Evolutionary conservation across 53 echinoderm and acorn worm genomes (phyloP), one percentile per base, ranked within the genome.

Genomic region (Actinopyga echinites): DNA sequence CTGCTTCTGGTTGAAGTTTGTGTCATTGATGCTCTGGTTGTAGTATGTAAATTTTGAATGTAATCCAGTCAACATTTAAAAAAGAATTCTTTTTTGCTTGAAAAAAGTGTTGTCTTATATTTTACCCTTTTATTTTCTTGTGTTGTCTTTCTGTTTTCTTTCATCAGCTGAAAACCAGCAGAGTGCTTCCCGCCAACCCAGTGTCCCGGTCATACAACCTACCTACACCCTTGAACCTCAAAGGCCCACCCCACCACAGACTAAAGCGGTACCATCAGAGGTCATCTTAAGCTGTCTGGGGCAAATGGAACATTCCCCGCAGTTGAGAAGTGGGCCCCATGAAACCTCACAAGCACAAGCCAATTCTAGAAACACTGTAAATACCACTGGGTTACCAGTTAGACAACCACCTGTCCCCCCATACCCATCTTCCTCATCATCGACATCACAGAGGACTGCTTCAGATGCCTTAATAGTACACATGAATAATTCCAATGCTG

Each of bases 181-280:
- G 21, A 56, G 32, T 23, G 77, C 44, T 23, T 75, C 49, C 19
- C 54, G 30, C 0, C 53, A 55, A 19, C 54, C 30, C 19, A 22
- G 24, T 34, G n/a, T 25, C 42, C 71, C 71, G 3, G 43, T 42
- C 24, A 71, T 36, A 22, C 54, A 77, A 56, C 77, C 77, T 55
- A 77, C 77, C 5, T 53, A 53, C 77, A 77, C 77, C 28, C 32
- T 77, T 32, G 77, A 56, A 56, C 77, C 77, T 13, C 77, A 77
- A 56, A 77, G 20, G 77, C 84, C 83, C 30, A 83, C 89, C 33
- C 54, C 84, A 15, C 84, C 89, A 12, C 84, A 88, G 69, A 78
- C 75, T 43, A 88, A 88, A 30, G 77, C 80, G 22, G 79, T 88
- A 30, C 84, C 83, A 40, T 78, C 83, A 26, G 83, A 84, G 20